phyloP scores from a whole-genome alignment of 2,888 invertebrate genomes.

The Zygothrica quintamaculata region DNA sequence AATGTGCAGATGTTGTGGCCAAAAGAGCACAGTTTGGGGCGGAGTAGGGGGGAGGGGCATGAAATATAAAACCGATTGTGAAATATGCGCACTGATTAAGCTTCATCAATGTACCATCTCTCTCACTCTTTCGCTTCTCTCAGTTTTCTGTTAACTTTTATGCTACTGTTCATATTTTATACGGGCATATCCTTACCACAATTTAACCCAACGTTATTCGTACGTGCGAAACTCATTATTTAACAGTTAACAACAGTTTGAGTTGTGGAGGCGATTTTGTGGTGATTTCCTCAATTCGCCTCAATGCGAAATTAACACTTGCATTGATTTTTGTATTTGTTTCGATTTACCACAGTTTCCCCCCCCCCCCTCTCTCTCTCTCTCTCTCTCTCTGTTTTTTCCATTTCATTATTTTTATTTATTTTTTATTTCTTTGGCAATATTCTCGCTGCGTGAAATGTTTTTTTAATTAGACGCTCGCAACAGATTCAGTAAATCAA shows the following conservation, averaged over 20 bases:
- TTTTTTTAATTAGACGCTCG: constrained; percentile 15
- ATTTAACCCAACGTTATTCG: constrained; percentile 9
- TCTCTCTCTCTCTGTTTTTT: not conserved
- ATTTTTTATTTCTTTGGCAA: too few relatives aligned
- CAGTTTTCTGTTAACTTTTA: too few relatives aligned
- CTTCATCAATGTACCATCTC: constrained; percentile 47
- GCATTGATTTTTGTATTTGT: constrained; percentile 40
- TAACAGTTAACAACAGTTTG: constrained; percentile 53
- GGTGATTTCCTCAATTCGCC: constrained; percentile 12
- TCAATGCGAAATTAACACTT: constrained; percentile 16
- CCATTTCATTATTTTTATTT: not conserved
- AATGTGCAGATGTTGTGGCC: constrained; percentile 43
- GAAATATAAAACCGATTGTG: constrained; percentile 45
- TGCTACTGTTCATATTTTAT: not conserved
- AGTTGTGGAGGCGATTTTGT: constrained; percentile 26
- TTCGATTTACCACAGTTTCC: not conserved
- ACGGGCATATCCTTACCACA: constrained; percentile 15
- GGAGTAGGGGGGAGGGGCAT: constrained; percentile 35
- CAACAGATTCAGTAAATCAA: constrained; percentile 19
- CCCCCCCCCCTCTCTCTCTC: not conserved
- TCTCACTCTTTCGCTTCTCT: not conserved
- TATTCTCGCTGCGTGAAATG: not conserved
- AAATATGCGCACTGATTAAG: constrained; percentile 64
- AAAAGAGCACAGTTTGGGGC: too few relatives aligned
- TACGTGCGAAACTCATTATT: constrained; percentile 67